These are phyloP conservation scores for Drosophila nebulosa DNA, from an alignment of 1,140 invertebrate genomes.

Conservation along the genomic window DNA sequence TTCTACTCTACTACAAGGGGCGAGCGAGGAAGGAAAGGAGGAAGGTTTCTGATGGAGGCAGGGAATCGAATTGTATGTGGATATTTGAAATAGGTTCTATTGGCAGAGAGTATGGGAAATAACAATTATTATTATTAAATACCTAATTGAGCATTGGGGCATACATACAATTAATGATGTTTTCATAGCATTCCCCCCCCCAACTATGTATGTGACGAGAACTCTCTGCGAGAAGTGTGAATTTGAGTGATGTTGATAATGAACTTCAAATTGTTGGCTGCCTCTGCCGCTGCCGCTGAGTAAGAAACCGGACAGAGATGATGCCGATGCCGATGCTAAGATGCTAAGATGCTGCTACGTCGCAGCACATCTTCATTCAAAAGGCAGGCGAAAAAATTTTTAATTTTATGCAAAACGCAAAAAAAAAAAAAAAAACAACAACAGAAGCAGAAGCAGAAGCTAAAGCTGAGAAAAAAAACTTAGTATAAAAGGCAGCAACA, in stretches of 20 bases:
- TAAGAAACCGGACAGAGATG: constrained; percentile 70
- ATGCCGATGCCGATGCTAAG: constrained; percentile 25
- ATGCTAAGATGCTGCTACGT: constrained; percentile 18
- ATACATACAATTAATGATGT: constrained; percentile 70
- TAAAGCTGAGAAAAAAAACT: constrained; percentile 35
- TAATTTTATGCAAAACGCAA: constrained; percentile 70
- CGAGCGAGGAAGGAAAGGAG: not conserved
- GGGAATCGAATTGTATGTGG: constrained; percentile 12
- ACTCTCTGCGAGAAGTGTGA: constrained; percentile 62
- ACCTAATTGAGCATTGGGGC: constrained; percentile 65
- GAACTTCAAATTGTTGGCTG: constrained; percentile 55
- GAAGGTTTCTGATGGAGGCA: not conserved
- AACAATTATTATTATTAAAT: constrained; percentile 64
- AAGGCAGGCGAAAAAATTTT: constrained; percentile 16
- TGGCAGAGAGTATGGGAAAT: constrained; percentile 25
- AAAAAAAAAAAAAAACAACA: constrained; percentile 47
- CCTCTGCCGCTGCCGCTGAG: constrained; percentile 48
- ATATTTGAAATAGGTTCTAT: not conserved
- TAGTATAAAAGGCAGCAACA: constrained; percentile 64
- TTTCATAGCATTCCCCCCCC: constrained; percentile 16
- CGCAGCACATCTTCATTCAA: constrained; percentile 73
- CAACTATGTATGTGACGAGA: not conserved
- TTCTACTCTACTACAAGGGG: too few relatives aligned
- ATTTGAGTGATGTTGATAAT: constrained; percentile 63
- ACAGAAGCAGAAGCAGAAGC: constrained; percentile 10